Base-by-base conservation (phyloP, 1,140 invertebrate species). In the Oreohelix idahoensis region DNA sequence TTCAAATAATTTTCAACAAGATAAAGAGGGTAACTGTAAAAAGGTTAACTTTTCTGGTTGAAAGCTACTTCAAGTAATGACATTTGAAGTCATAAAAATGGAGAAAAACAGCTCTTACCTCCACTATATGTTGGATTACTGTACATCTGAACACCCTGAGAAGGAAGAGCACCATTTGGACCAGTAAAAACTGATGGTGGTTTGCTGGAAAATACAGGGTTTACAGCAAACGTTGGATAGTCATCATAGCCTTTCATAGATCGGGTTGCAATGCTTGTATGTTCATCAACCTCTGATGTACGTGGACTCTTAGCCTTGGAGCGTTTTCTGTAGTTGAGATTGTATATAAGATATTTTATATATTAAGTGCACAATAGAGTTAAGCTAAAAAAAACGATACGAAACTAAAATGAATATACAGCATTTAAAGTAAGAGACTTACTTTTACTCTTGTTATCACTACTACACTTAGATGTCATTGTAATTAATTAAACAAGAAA, bases 191-290 rank as follows among this genome's bases (percentile, higher is more conserved):
- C 23, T 49, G 79, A 80, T 8, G 79, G 79, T 17, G 79, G 63
- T 51, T 71, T 80, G 66, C 39, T 71, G 29, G 63, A 71, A 29
- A 80, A 80, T 20, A 66, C 66, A 35, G 79, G 79, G 53, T 80
- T 80, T 0, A 80, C 42, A 71, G 66, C 79, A 71, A 80, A 80
- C 23, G 66, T 80, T 10, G 79, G 79, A 51, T 71, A 80, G 69
- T 80, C 79, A 13, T 80, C 69, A 66, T 36, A 80, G 71, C 79
- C 79, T 71, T 80, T 80, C 38, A 45, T 49, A 8, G 79, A 80
- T n/a, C 79, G 66, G 26, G 42, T 80, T 15, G 63, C 39, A 23
- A 49, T 71, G 42, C 79, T 80, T 20, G 79, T 53, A 66, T 66
- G 35, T 36, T 80, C 79, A 66, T 80, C 79, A 35, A 29, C 8